Base-by-base conservation (phyloP, 2,888 invertebrate genomes). In the Agrochola lychnidis region DNA sequence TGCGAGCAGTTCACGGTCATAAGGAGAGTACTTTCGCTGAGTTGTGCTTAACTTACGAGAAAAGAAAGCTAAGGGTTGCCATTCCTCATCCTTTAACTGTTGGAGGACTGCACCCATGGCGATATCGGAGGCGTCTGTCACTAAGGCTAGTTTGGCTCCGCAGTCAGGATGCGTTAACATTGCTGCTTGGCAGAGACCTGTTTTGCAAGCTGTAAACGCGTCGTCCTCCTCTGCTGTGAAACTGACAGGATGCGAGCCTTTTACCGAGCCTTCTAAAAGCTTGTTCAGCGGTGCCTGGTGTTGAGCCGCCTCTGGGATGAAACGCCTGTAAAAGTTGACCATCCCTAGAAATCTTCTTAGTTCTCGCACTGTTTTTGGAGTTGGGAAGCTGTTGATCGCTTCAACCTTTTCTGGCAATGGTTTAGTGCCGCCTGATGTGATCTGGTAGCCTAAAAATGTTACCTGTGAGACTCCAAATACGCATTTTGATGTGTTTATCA, bases 371-470 rank as follows among this genome's bases (percentile, higher is more conserved):
- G 70, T 70, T 9, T 70, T 70, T 0, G 61, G 70, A 7, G 42
- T 1, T 19, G 70, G 36, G n/a, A 59, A 61, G 7, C 19, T 59
- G 19, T 14, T 40, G 45, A 70, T 61, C 2, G 48, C 45, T 16
- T 70, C 61, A 14, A 70, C 70, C 5, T 70, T 70, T 2, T 14
- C 30, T 7, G 70, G 59, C 14, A 70, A 22, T 3, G 70, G 70
- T 14, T 30, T 61, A 14, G 70, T 61, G 22, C 70, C 70, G 1
- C 6, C 3, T 2, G 45, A 14, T 7, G 59, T 22, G 4, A 70
- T 70, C 1, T 9, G 3, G 70, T 70, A 70, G 0, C 70, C 70
- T 45, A 70, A 42, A 45, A 70, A 70, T n/a, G 25, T 70, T 4
- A 70, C 61, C 10, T 30, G 19, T 19, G 61, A 6, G 25, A 9